Base-by-base conservation (phyloP, 2,113 vertebrate genomes). In the Danionella cerebrum region DNA sequence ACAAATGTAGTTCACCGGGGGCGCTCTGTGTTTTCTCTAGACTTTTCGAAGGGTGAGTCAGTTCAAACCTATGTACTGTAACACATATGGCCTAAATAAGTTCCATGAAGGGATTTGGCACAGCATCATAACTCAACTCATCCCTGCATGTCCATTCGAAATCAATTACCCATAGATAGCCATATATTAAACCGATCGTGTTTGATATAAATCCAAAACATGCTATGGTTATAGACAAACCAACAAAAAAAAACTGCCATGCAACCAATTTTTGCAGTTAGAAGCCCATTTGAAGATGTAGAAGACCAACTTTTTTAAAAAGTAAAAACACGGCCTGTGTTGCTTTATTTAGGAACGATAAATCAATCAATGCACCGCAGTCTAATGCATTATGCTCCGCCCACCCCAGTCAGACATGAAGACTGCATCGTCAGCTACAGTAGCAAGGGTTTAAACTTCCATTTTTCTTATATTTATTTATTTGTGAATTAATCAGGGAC, bases 81-180 rank as follows among this genome's bases (percentile, higher is more conserved):
- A 63, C 48, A 42, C 41, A 41, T 24, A 42, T 63, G 38, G 18
- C 18, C 6, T 14, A 24, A 68, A 41, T 58, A 41, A 51, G 41
- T 27, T 51, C 27, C 45, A 59, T 52, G 36, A 45, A 24, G 13
- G n/a, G 1, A 22, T 52, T 33, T 22, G 18, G 50, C 36, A 53
- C 38, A 63, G 41, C 33, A 73, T 48, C 39, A 57, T 50, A 73
- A 55, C 39, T 53, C 48, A 41, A 39, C 44, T 35, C 55, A 21
- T n/a, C 31, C 33, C n/a, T n/a, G 25, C 19, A 48, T 36, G 47
- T 19, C 47, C 62, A 53, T 70, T 74, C 36, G 60, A 33, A 70
- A 53, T 66, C 31, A 65, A 66, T 74, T 69, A 69, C 52, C 72
- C 24, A 65, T 35, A 69, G 35, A 27, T 33, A 48, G 22, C 47